phyloP scores from a whole-genome alignment of 2,113 vertebrate genomes.

The Odocoileus hemionus region DNA sequence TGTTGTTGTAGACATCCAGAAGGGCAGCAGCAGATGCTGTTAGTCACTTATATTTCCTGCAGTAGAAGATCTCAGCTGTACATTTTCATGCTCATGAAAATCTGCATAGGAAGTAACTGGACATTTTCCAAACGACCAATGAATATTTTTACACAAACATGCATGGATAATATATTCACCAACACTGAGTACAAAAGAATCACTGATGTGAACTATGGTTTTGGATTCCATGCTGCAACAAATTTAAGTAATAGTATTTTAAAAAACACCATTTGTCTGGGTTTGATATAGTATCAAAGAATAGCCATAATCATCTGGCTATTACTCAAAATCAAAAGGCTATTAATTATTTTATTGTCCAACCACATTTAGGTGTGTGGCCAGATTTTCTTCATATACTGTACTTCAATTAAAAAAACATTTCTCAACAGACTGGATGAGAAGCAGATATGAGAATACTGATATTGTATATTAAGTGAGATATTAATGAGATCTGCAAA shows the following conservation, averaged over 20 bases:
- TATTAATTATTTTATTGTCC: background rate
- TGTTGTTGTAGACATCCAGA: background rate
- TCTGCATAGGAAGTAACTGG: background rate
- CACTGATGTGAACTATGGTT: background rate
- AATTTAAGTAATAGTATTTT: slow-evolving; percentile 4
- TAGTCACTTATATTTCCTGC: background rate
- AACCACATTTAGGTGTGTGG: background rate
- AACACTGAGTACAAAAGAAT: background rate
- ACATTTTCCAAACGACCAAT: background rate
- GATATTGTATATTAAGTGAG: background rate
- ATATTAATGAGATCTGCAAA: background rate
- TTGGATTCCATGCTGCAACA: background rate
- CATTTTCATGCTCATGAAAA: background rate
- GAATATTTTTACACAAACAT: background rate
- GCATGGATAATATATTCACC: background rate
- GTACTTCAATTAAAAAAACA: background rate
- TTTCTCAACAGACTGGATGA: background rate
- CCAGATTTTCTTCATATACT: background rate
- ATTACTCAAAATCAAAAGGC: background rate
- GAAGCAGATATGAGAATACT: background rate
- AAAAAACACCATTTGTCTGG: background rate
- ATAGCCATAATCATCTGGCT: background rate
- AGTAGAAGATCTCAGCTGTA: background rate
- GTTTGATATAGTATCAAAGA: background rate
- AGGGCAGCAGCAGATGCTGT: background rate